phyloP scores from a whole-genome alignment of 1,140 invertebrate genomes.

The Episyrphus balteatus region DNA sequence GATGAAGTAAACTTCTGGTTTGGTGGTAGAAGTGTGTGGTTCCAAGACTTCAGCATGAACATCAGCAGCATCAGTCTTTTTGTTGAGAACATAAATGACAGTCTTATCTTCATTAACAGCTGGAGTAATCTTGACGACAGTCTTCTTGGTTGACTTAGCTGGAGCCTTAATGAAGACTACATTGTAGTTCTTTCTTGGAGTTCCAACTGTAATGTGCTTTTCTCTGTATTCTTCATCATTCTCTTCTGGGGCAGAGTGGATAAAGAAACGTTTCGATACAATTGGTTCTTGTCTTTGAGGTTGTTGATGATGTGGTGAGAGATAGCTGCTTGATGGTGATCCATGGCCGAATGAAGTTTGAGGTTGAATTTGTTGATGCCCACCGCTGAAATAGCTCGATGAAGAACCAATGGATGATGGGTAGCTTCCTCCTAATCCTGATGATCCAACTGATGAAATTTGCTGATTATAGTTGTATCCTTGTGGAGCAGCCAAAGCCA shows the following conservation, averaged over 20 bases:
- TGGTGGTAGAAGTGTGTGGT: constrained; percentile 46
- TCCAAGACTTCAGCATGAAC: constrained; percentile 28
- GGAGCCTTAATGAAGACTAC: constrained; percentile 82
- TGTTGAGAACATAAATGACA: constrained; percentile 74
- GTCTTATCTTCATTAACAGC: constrained; percentile 70
- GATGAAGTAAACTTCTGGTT: constrained; percentile 66
- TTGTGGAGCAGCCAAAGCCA: constrained; percentile 30
- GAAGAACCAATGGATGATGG: neutral
- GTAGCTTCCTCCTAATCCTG: constrained; percentile 13
- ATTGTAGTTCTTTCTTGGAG: constrained; percentile 70
- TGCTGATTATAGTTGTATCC: constrained; percentile 31
- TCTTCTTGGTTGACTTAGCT: constrained; percentile 53
- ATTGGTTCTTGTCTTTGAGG: constrained; percentile 40
- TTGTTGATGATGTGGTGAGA: constrained; percentile 11
- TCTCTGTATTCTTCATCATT: constrained; percentile 28
- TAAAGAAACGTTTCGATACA: constrained; percentile 35
- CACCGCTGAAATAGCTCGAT: neutral
- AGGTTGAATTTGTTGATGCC: neutral
- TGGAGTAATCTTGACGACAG: constrained; percentile 45
- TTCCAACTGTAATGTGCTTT: constrained; percentile 36
- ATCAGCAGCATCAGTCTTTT: constrained; percentile 41
- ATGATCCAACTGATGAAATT: constrained; percentile 3
- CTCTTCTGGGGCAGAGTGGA: constrained; percentile 34
- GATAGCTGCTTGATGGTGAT: constrained; percentile 9
- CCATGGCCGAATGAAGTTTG: neutral